These are phyloP conservation scores for Halesus radiatus DNA, from an alignment of 1,140 invertebrate species.

Conservation along the genomic window DNA sequence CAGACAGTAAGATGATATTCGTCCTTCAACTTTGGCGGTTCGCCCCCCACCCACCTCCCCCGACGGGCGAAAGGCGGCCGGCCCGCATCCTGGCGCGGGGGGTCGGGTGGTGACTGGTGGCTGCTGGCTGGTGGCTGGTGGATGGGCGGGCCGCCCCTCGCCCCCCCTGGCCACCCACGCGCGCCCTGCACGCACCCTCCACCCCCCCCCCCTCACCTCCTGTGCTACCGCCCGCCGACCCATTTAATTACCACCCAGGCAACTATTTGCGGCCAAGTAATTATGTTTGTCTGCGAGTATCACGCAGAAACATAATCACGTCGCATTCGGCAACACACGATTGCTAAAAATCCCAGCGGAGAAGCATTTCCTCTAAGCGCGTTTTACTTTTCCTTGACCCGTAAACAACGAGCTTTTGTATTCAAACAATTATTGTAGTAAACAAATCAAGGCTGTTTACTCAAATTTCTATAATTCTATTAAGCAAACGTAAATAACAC, in stretches of 20 bases:
- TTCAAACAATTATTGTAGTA: too few species aligned
- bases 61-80: constrained; percentile 61
- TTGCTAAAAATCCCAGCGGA: constrained; percentile 6
- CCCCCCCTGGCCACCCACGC: constrained; percentile 59
- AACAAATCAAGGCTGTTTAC: too few species aligned
- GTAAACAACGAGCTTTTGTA: neutral
- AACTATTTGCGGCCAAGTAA: constrained; percentile 55
- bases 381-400: neutral
- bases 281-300: constrained; percentile 56
- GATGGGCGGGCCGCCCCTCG: constrained; percentile 51
- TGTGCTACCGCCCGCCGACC: constrained; percentile 33
- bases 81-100: constrained; percentile 63
- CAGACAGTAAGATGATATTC: constrained; percentile 56
- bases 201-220: constrained; percentile 50
- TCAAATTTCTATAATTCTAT: too few species aligned
- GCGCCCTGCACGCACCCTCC: constrained; percentile 62
- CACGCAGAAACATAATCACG: constrained; percentile 53
- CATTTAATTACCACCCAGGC: constrained; percentile 28
- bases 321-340: constrained; percentile 49
- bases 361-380: neutral
- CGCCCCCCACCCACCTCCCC: neutral
- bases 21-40: constrained; percentile 54
- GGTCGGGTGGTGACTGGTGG: constrained; percentile 60
- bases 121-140: constrained; percentile 67
- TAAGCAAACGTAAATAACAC: too few species aligned